Percentiles rank a stretch among this genome's conserved stretches.
phyloP scores from a whole-genome alignment of 2,797 vertebrate species.

The Liasis olivaceus region DNA sequence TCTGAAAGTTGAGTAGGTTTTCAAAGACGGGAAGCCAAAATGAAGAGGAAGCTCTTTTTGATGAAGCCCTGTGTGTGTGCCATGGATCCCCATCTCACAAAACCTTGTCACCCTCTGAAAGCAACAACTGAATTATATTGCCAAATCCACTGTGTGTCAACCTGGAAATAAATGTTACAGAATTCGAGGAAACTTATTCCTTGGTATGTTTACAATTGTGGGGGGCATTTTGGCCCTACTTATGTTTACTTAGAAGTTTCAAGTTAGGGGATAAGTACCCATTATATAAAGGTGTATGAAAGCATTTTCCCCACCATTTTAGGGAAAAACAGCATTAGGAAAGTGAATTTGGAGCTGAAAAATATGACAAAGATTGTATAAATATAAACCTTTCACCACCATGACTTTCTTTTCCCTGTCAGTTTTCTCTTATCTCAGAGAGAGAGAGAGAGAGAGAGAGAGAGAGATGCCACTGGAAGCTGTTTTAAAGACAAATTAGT shows the following conservation, averaged over 20 bases:
- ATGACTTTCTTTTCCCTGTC: too few species aligned
- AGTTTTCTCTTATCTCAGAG: too few species aligned
- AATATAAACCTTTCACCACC: too few species aligned
- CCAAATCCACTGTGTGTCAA: background rate
- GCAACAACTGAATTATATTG: background rate
- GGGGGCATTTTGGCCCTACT: too few species aligned
- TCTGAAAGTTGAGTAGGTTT: slow-evolving; percentile 20
- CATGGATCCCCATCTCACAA: background rate
- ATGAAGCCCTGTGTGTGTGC: background rate
- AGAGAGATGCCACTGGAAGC: too few species aligned
- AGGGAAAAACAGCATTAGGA: background rate
- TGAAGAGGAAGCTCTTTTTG: background rate
- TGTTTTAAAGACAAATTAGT: too few species aligned
- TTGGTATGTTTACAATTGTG: background rate
- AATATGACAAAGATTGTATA: too few species aligned
- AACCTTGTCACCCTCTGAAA: background rate
- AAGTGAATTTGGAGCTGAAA: background rate
- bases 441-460: too few species aligned
- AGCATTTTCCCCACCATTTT: background rate
- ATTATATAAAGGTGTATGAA: background rate
- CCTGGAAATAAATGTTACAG: background rate
- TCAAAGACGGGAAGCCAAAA: background rate
- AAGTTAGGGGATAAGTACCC: background rate
- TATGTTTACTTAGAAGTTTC: background rate
- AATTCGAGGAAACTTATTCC: background rate